A percentile compares a stretch with the other conserved stretches of the same genome.
Conservation (phyloP, 2,888 invertebrate species). For the Eremobia ochroleuca region DNA sequence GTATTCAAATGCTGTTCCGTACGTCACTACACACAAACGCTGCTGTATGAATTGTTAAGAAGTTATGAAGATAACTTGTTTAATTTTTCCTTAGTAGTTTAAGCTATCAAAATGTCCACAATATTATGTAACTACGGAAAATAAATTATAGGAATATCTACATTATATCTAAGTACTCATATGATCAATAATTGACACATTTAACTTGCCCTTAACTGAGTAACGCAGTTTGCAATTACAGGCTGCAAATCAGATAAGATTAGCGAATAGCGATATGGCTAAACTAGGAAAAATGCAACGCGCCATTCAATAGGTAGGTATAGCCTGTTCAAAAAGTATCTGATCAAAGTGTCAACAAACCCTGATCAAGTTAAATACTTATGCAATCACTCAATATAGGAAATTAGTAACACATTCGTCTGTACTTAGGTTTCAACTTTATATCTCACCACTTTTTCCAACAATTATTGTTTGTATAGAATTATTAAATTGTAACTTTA, state of each 20-base stretch:
- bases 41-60: not conserved
- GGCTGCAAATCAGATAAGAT: conserved; percentile 65
- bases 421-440: not conserved
- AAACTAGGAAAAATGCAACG: conserved; percentile 55
- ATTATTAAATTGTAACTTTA: not conserved
- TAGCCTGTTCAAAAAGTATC: not conserved
- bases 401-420: not conserved
- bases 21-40: not conserved
- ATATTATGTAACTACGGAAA: not conserved
- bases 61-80: conserved; percentile 18
- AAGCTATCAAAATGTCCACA: not conserved
- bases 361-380: not conserved
- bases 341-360: not conserved
- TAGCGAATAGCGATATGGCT: conserved; percentile 37
- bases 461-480: not conserved
- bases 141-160: not conserved
- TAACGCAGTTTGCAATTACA: conserved; percentile 60
- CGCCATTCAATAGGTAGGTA: conserved; percentile 31
- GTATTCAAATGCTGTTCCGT: conserved; percentile 57
- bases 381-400: not conserved
- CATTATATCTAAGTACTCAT: too few relatives aligned
- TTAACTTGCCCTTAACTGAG: conserved; percentile 56
- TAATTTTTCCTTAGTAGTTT: not conserved
- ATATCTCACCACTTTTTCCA: not conserved
- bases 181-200: conserved; percentile 35